Conservation (phyloP, 1,140 invertebrate genomes). For the Dermatophagoides farinae region DNA sequence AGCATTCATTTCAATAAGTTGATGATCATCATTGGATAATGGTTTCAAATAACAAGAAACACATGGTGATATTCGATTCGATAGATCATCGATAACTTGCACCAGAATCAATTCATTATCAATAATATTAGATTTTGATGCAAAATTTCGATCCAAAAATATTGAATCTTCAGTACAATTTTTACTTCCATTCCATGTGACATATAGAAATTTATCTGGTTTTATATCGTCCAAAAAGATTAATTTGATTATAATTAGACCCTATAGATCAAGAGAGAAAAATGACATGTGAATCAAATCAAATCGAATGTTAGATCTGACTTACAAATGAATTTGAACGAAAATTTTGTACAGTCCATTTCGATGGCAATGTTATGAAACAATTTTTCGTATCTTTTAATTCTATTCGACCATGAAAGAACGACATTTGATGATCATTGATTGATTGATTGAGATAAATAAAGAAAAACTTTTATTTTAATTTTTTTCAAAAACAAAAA, state of each 20-base stretch:
- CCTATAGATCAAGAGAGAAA: not conserved
- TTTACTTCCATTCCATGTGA: not conserved
- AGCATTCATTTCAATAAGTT: constrained; percentile 24
- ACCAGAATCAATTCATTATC: not conserved
- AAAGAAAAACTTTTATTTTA: too few relatives aligned
- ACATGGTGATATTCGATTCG: not conserved
- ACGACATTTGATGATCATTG: too few relatives aligned
- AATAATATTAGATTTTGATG: not conserved
- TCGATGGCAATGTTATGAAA: not conserved
- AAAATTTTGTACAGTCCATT: not conserved
- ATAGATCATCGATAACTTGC: not conserved
- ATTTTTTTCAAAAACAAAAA: too few relatives aligned
- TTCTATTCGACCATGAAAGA: not conserved
- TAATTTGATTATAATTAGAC: not conserved
- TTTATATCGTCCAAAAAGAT: constrained; percentile 6
- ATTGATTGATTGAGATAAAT: too few relatives aligned
- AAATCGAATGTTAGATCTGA: not conserved
- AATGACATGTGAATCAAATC: not conserved
- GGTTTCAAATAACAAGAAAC: constrained; percentile 22
- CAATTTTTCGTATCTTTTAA: not conserved
- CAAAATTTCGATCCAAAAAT: constrained; percentile 2
- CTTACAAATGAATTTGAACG: not conserved
- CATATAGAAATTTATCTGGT: not conserved
- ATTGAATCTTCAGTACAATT: not conserved
- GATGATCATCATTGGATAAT: constrained; percentile 31